Percentiles rank a stretch among this genome's conserved stretches.
These are phyloP conservation scores for Anas bahamensis DNA, from an alignment of 2,797 vertebrate species.

Conservation along the genomic window DNA sequence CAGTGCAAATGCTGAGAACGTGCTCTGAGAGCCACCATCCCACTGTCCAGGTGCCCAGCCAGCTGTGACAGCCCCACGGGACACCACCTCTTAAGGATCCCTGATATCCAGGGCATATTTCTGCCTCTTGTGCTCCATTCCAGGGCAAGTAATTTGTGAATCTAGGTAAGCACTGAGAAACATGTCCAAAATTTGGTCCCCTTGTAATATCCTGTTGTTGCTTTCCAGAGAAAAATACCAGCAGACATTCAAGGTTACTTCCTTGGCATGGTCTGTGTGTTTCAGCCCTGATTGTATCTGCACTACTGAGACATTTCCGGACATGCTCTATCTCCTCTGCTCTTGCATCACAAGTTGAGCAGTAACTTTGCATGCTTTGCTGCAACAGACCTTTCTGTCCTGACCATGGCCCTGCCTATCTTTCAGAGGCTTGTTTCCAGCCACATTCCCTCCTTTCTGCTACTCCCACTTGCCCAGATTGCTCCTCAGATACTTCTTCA, in stretches of 20 bases:
- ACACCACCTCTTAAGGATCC: neutral
- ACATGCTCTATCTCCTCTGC: neutral
- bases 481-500: neutral
- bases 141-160: conserved; percentile 31
- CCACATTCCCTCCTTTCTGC: neutral
- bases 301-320: conserved; percentile 31
- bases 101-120: neutral
- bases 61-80: neutral
- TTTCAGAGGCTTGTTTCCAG: neutral
- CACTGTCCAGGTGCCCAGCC: neutral
- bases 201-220: conserved; percentile 62
- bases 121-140: neutral
- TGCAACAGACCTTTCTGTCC: neutral
- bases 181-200: conserved; percentile 7
- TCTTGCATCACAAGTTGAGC: conserved; percentile 35
- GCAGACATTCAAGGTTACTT: conserved; percentile 65
- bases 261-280: conserved; percentile 43
- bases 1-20: neutral
- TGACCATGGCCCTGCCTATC: neutral
- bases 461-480: neutral
- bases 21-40: neutral
- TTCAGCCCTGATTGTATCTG: conserved; percentile 44
- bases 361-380: neutral
- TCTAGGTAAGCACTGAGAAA: conserved; percentile 35
- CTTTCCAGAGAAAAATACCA: conserved; percentile 63